These are phyloP conservation scores for Poeciliopsis prolifica DNA, from an alignment of 2,113 vertebrate species.

Conservation along the genomic window DNA sequence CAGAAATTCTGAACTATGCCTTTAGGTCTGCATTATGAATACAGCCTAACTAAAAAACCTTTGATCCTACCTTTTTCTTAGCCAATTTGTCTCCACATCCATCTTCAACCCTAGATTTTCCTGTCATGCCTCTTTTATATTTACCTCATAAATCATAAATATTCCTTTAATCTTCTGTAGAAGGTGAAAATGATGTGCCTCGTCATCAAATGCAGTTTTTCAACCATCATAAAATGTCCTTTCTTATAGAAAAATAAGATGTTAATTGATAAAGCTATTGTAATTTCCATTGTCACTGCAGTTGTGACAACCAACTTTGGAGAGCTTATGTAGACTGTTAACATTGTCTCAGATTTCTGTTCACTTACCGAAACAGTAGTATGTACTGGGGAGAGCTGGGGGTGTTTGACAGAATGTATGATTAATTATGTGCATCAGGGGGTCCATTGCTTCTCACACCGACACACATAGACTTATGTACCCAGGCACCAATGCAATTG, in stretches of 20 bases:
- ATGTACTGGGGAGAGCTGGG: conserved; percentile 8
- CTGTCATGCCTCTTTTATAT: neutral
- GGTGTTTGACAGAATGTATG: conserved; percentile 61
- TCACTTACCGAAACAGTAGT: conserved; percentile 41
- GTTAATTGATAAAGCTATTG: neutral
- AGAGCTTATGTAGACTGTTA: neutral
- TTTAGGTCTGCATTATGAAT: neutral
- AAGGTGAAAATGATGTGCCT: neutral
- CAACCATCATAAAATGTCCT: neutral
- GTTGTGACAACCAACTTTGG: conserved; percentile 27
- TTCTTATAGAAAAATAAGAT: conserved; percentile 37
- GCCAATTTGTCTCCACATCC: too few species aligned
- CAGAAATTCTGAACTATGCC: neutral
- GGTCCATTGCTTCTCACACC: conserved; percentile 12
- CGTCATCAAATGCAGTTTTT: neutral
- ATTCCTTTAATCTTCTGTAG: neutral
- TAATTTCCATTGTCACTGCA: conserved; percentile 18
- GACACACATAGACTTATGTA: conserved; percentile 27
- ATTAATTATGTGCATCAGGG: conserved; percentile 73
- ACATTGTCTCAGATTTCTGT: conserved; percentile 12
- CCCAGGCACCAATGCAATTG: conserved; percentile 65
- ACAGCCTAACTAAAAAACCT: too few species aligned
- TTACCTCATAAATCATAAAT: neutral
- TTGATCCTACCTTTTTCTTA: too few species aligned
- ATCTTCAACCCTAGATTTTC: too few species aligned